Evolutionary conservation across 2,113 vertebrate species (phyloP).

Genomic region (Struthio camelus): DNA sequence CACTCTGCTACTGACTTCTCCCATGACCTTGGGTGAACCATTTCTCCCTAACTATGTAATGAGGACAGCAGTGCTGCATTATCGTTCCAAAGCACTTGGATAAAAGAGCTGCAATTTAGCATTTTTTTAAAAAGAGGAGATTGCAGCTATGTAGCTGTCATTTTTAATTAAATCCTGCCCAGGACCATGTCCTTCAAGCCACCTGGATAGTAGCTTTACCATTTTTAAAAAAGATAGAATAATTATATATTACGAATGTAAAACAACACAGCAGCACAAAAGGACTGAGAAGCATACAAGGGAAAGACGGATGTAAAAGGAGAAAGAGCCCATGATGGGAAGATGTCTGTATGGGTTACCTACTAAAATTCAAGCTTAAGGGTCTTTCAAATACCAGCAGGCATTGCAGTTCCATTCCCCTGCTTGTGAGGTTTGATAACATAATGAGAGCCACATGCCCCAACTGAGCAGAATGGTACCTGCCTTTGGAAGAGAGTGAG

Average conservation of each 20-base stretch:
- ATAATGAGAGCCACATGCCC: neutral
- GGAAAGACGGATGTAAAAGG: neutral
- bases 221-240: neutral
- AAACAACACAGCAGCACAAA: neutral
- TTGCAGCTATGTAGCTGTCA: neutral
- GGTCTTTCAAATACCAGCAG: constrained; percentile 16
- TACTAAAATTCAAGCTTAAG: constrained; percentile 41
- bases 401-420: neutral
- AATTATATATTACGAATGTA: neutral
- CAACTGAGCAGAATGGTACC: neutral
- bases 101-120: neutral
- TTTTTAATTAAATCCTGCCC: neutral
- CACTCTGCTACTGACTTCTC: neutral
- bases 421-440: neutral
- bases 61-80: neutral
- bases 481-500: neutral
- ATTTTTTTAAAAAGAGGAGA: neutral
- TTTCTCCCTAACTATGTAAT: neutral
- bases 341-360: neutral
- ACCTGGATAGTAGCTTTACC: neutral
- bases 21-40: neutral
- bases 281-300: neutral
- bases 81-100: neutral
- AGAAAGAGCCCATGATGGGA: neutral
- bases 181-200: neutral